Percentiles rank a stretch among this genome's conserved stretches.
These are phyloP conservation scores for Chrysopilus asiliformis DNA, from an alignment of 2,888 invertebrate genomes.

Conservation along the genomic window DNA sequence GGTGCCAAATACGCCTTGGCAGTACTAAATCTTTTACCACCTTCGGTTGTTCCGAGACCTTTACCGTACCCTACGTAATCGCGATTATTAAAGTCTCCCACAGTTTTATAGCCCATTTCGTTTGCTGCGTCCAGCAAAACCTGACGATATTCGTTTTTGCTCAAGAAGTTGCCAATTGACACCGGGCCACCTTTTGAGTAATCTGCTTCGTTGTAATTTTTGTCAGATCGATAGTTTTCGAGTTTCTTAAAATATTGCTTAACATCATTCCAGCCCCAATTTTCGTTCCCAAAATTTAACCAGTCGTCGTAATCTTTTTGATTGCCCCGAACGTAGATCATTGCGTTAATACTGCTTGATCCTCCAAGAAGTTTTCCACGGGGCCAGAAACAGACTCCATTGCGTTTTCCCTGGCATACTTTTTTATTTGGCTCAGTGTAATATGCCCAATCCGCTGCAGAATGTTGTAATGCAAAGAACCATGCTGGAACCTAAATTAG, in stretches of 20 bases:
- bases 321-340: constrained; percentile 47
- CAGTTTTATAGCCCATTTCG: constrained; percentile 48
- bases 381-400: constrained; percentile 38
- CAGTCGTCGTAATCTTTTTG: constrained; percentile 42
- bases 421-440: constrained; percentile 20
- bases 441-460: constrained; percentile 22
- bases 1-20: constrained; percentile 46
- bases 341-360: constrained; percentile 45
- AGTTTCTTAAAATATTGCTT: constrained; percentile 39
- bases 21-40: constrained; percentile 42
- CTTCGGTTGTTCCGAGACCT: constrained; percentile 40
- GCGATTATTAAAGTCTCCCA: constrained; percentile 47
- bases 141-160: constrained; percentile 29
- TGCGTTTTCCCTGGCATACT: constrained; percentile 23
- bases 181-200: constrained; percentile 37
- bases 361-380: constrained; percentile 53
- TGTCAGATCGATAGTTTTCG: constrained; percentile 31
- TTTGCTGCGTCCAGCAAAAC: constrained; percentile 51
- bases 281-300: constrained; percentile 39
- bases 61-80: constrained; percentile 44
- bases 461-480: background rate
- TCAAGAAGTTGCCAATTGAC: constrained; percentile 27
- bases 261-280: constrained; percentile 43
- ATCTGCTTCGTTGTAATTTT: constrained; percentile 25
- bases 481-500: background rate